phyloP scores from a whole-genome alignment of 2,113 vertebrate species.

The Tapirus terrestris region DNA sequence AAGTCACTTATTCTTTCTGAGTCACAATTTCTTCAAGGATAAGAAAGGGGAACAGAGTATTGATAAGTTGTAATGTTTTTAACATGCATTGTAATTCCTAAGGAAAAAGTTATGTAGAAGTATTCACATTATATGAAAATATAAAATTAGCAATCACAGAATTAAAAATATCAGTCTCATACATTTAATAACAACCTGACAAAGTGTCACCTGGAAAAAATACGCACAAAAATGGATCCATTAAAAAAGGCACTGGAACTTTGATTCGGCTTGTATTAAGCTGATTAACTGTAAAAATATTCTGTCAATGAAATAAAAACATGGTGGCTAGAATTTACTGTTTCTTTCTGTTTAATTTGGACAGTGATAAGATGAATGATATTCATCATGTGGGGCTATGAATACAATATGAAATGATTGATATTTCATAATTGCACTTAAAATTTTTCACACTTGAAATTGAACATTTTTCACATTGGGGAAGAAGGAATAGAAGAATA shows the following conservation, averaged over 20 bases:
- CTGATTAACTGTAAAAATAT: background rate
- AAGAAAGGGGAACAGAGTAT: background rate
- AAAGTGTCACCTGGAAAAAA: background rate
- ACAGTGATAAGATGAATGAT: background rate
- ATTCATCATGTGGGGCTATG: background rate
- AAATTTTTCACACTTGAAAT: background rate
- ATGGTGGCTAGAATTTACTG: background rate
- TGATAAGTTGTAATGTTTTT: background rate
- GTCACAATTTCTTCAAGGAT: constrained; percentile 33
- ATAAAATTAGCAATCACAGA: background rate
- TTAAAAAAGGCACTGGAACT: background rate
- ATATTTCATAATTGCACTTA: constrained; percentile 33
- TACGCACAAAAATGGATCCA: background rate
- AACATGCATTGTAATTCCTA: background rate
- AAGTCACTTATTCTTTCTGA: constrained; percentile 27
- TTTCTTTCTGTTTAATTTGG: constrained; percentile 33
- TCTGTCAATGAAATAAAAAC: background rate
- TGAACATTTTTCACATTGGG: background rate
- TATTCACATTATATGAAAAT: constrained; percentile 3
- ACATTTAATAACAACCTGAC: background rate
- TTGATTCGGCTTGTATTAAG: background rate
- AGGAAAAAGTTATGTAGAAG: background rate
- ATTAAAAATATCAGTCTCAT: background rate
- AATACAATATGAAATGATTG: background rate
- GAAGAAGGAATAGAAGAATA: background rate